Evolutionary conservation across 2,888 invertebrate genomes (phyloP), one percentile per base, ranked within the genome.

Genomic region (Cistogaster globosa): DNA sequence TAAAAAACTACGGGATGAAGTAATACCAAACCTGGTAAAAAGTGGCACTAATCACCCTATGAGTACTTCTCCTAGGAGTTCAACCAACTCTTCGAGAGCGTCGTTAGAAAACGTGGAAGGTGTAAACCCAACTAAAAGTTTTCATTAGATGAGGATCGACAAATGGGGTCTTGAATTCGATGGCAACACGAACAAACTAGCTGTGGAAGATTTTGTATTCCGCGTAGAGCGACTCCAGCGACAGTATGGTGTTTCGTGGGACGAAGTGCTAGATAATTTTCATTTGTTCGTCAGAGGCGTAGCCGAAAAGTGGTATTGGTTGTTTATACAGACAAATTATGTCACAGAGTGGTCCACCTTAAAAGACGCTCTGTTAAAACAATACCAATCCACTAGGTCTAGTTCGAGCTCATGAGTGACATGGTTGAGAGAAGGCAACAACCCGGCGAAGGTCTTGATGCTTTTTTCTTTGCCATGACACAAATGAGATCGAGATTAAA

Each of bases 81-180:
- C 26, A 26, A 4, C 26, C 26, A 26, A 26, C 26, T 26, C 26
- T 26, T 26, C 26, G 26, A 26, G 26, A 26, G 26, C 26, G 26
- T 26, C 26, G 26, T 2, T 26, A 26, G 26, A 26, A 26, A 26
- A 26, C 26, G 26, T 1, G 1, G 26, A 26, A 26, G 26, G 26
- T 26, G 26, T 4, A 26, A 26, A 26, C 26, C 26, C 26, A 26
- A 14, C 14, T 16, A 58, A 22, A 16, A 8, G 4, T 12, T 58
- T 26, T 12, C 11, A 58, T 7, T 7, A 11, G 22, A 22, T 26
- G 0, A 22, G 26, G 0, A 12, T 58, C 11, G 58, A 58, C 26
- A 58, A 58, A 58, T 58, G 58, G 58, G 58, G 58, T 12, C 12
- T n/a, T 58, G 11, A 58, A 16, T 58, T 58, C 20, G 58, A 58